Evolutionary conservation across 2,797 vertebrate genomes (phyloP), one percentile per base, ranked within the genome.

Genomic region (Spondyliosoma cantharus): DNA sequence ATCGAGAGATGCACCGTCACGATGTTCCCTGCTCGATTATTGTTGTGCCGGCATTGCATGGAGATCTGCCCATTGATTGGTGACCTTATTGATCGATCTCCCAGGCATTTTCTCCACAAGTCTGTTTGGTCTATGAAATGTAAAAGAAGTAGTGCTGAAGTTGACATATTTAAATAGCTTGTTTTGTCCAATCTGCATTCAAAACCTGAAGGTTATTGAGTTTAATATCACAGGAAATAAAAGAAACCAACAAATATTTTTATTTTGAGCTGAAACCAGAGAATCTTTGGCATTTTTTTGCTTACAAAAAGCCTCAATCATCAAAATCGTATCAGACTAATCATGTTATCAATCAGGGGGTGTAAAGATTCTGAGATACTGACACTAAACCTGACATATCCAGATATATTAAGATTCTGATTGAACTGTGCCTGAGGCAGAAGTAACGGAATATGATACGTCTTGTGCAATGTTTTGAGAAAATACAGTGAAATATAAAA

Each of bases 11-110:
- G 15, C 17, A 29, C 4, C 56, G 20, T 32, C 4, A 67, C 24
- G 0, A 69, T 7, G 25, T 22, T 1, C 12, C 58, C 22, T 8
- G 19, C 8, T 80, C 19, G n/a, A 25, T 22, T 58, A 62, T 56
- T 56, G 22, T 53, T 37, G 27, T 70, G 59, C 12, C 56, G 62
- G 71, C 25, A 2, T 52, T 76, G 52, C 63, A 37, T 73, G 71
- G 20, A 67, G 61, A 17, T 76, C 59, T 42, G 11, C 13, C 7
- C 42, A 5, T 17, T n/a, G 8, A 45, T 45, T 29, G 11, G 20
- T 27, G 3, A 45, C 7, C 0, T 53, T 16, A 16, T 15, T 53
- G 4, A 37, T 48, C 15, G 15, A 17, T 32, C 15, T 22, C 8
- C 16, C 20, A 15, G 12, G 5, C 22, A 9, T 24, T 52, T 58